Base-by-base conservation (phyloP, 2,113 vertebrate genomes). In the Vulpes vulpes region DNA sequence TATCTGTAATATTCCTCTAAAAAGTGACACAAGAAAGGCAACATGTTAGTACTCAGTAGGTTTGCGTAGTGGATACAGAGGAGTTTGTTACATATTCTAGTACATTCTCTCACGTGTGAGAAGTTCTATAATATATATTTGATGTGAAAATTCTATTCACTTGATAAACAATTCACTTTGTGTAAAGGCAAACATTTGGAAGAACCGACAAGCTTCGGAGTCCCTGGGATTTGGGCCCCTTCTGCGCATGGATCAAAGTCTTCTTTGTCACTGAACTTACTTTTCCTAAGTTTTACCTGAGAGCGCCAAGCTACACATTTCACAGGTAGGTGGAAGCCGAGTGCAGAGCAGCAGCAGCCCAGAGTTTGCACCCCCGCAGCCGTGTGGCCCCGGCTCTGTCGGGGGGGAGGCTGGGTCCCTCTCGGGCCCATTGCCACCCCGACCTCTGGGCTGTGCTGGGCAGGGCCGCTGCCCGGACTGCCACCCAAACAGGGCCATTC, bases 241-340 rank as follows among this genome's bases (percentile, higher is more conserved):
- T 89, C 43, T 60, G 22, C 22, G 1, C 27, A 51, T n/a, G 30
- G 43, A 64, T 96, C 35, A 93, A 89, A 95, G 51, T 0, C 20
- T 84, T 62, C 79, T 78, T 11, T 8, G 2, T 57, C 27, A 76
- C 15, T 23, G 81, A 35, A 80, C 73, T 76, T 25, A 71, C 62
- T 89, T 94, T 92, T 71, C 53, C 38, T 51, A 83, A 91, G 80
- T n/a, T 96, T 96, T 74, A 88, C 59, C 51, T 71, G 15, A 67
- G 64, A 85, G 49, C 43, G 17, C 30, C 74, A 78, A 30, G 43
- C 74, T 0, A 1, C 27, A 30, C 43, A 51, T 78, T 78, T 51
- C 43, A 17, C 43, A 51, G 74, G 25, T 51, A 51, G 25, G 27
- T 3, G 3, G 8, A 30, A 25, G 25, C 27, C 14, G 0, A 14